These are phyloP conservation scores for Protodeltote pygarga DNA, from an alignment of 2,888 invertebrate genomes.

Conservation along the genomic window DNA sequence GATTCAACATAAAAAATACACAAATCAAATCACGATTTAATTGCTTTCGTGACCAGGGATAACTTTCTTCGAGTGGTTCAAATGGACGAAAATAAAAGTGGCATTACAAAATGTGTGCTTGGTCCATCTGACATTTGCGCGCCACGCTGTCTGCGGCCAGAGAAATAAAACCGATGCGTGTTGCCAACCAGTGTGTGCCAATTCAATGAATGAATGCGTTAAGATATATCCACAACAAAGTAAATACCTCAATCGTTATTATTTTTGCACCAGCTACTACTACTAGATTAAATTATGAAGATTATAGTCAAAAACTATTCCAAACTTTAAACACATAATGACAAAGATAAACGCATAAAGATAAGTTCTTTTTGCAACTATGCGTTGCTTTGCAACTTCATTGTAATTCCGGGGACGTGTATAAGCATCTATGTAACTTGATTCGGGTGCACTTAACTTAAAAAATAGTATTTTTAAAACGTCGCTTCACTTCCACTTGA, in stretches of 20 bases:
- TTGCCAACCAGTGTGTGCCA: constrained; percentile 66
- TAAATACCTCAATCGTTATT: no score
- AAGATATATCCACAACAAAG: no score
- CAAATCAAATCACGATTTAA: constrained; percentile 64
- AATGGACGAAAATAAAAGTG: constrained; percentile 53
- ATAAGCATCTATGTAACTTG: constrained; percentile 24
- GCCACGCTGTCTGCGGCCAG: constrained; percentile 76
- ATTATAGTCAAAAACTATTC: constrained; percentile 15
- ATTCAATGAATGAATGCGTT: constrained; percentile 41
- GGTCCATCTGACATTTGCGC: constrained; percentile 71
- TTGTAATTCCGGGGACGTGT: constrained; percentile 26
- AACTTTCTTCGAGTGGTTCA: constrained; percentile 62
- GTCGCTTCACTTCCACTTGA: constrained; percentile 59
- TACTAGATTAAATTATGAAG: constrained; percentile 14
- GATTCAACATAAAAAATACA: constrained; percentile 52
- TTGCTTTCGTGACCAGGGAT: constrained; percentile 66
- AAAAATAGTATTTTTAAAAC: constrained; percentile 50
- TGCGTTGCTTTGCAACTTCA: constrained; percentile 11
- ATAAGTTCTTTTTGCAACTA: constrained; percentile 24
- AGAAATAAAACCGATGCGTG: constrained; percentile 52
- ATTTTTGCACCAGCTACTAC: no score
- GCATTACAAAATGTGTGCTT: constrained; percentile 55
- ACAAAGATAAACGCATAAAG: constrained; percentile 23
- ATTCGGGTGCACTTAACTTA: constrained; percentile 41
- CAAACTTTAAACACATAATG: constrained; percentile 21